Conservation (phyloP, 2,113 vertebrate species). For the Channa argus region DNA sequence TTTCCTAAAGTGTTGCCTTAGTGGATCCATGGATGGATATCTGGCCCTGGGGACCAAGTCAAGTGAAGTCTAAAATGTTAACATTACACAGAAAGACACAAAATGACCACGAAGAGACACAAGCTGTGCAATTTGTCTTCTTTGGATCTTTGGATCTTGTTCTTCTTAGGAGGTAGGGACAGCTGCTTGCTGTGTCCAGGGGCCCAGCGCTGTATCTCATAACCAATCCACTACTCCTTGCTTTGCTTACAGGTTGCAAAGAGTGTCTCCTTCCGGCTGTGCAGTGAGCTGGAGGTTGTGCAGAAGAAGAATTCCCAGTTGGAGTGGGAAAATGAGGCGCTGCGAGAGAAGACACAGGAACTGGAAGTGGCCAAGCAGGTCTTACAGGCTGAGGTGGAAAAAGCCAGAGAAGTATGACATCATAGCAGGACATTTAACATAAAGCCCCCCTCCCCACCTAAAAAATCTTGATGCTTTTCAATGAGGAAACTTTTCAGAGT, state of each 20-base stretch:
- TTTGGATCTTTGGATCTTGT: not conserved
- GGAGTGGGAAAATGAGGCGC: constrained; percentile 93
- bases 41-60: not conserved
- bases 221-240: not conserved
- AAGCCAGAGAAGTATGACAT: constrained; percentile 87
- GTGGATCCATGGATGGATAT: not conserved
- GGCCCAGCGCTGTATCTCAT: not conserved
- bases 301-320: constrained; percentile 90
- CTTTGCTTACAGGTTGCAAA: constrained; percentile 89
- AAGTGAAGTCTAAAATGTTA: not conserved
- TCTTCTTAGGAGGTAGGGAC: not conserved
- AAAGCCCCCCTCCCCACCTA: no score
- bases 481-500: no score
- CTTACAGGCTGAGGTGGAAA: constrained; percentile 93
- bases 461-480: no score
- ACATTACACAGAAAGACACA: not conserved
- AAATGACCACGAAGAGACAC: not conserved
- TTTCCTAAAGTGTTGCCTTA: constrained; percentile 1
- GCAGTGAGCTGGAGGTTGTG: constrained; percentile 90
- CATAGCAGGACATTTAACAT: not conserved
- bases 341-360: constrained; percentile 91
- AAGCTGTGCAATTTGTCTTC: no score
- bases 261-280: constrained; percentile 93
- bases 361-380: constrained; percentile 94
- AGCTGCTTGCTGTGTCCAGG: not conserved